Base-by-base conservation (phyloP, 2,888 invertebrate species). In the Melanophora roralis region DNA sequence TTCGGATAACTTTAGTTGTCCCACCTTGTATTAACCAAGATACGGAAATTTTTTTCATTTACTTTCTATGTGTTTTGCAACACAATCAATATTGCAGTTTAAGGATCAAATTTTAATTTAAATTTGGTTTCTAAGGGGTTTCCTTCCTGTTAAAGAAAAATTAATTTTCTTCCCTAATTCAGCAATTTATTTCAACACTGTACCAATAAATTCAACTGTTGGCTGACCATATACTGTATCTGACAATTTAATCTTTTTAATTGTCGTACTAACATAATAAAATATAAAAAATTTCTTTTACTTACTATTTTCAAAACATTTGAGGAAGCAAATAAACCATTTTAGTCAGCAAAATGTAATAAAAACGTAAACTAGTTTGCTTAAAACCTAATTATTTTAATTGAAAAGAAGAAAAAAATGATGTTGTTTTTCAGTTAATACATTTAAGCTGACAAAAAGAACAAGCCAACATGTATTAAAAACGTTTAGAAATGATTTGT, bases 281-380 rank as follows among this genome's bases (percentile, higher is more conserved):
- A 27, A 27, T n/a, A n/a, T n/a, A 27, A 27, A 27, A 27, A 27
- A 5, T 3, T 27, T 27, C 6, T 27, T 49, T 14, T 64, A 14
- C 36, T 49, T 64, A 36, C n/a, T n/a, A n/a, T n/a, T 34, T 43
- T 62, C 27, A 57, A 45, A 57, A 11, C 19, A 49, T 57, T 65
- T 32, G 19, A 57, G 65, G 45, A 68, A 68, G 45, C 36, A 68
- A 32, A 57, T 47, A 38, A 59, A 65, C 34, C 34, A 51, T 21
- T 57, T 40, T 32, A 3, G 45, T 53, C 55, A 74, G 57, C 38
- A 64, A n/a, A 45, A 57, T 53, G 23, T 9, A 23, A 34, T 12
- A 62, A 34, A 0, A 45, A 60, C n/a, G n/a, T 32, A 51, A 64
- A 12, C 16, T 34, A 32, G 19, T 11, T 16, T 16, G 7, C 6